These are phyloP conservation scores for Aleiodes alternator DNA, from an alignment of 2,888 invertebrate genomes.

Conservation along the genomic window DNA sequence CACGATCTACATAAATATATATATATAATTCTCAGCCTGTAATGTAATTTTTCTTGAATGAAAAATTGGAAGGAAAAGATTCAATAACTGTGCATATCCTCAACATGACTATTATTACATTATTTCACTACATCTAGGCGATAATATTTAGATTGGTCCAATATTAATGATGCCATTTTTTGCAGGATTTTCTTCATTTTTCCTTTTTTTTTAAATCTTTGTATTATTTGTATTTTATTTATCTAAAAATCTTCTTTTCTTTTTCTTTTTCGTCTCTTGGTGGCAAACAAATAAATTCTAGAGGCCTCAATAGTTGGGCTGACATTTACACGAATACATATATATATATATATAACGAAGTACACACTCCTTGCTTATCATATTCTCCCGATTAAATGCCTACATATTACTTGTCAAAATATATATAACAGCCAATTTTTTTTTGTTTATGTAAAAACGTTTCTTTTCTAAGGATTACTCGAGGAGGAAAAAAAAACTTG, in stretches of 20 bases:
- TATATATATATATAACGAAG: slow-evolving; percentile 40
- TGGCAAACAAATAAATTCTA: slow-evolving; percentile 38
- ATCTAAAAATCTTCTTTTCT: background rate
- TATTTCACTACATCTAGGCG: slow-evolving; percentile 46
- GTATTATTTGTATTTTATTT: background rate
- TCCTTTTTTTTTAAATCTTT: too few relatives aligned
- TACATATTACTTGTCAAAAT: slow-evolving; percentile 38
- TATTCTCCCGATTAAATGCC: slow-evolving; percentile 13
- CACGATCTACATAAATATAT: slow-evolving; percentile 31
- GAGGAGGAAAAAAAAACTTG: slow-evolving; percentile 29
- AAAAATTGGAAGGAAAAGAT: slow-evolving; percentile 17
- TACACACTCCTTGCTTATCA: slow-evolving; percentile 46
- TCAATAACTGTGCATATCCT: slow-evolving; percentile 43
- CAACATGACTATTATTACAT: slow-evolving; percentile 52
- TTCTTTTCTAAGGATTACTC: slow-evolving; percentile 13
- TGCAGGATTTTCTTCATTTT: slow-evolving; percentile 5
- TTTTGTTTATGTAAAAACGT: slow-evolving; percentile 14
- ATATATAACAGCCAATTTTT: slow-evolving; percentile 45
- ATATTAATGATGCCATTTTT: slow-evolving; percentile 62
- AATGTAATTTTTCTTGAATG: slow-evolving; percentile 12
- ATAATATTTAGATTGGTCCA: slow-evolving; percentile 72
- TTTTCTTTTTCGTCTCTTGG: slow-evolving; percentile 10
- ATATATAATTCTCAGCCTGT: slow-evolving; percentile 8
- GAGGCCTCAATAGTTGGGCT: slow-evolving; percentile 52
- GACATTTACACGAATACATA: slow-evolving; percentile 32